phyloP scores from a whole-genome alignment of 2,797 vertebrate genomes.

The Heteromormyrus szaboi region DNA sequence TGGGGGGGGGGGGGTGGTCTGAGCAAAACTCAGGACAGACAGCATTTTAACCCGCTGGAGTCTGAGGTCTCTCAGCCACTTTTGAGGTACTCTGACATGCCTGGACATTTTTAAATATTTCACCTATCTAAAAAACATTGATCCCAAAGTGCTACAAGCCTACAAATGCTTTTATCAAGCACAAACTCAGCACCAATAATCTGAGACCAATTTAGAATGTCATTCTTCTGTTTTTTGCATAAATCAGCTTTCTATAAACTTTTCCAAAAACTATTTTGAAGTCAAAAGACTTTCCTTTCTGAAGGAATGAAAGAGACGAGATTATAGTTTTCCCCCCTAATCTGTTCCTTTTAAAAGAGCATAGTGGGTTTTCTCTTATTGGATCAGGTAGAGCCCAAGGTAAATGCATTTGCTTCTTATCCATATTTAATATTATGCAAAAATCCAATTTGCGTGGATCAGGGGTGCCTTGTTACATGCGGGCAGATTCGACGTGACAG shows the following conservation, averaged over 20 bases:
- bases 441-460: constrained; percentile 23
- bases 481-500: constrained; percentile 3
- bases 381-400: neutral
- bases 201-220: no score
- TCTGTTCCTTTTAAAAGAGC: neutral
- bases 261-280: no score
- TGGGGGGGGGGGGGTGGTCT: no score
- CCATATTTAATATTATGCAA: constrained; percentile 37
- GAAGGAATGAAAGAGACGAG: neutral
- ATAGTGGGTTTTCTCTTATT: neutral
- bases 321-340: neutral
- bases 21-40: neutral
- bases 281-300: neutral
- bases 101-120: no score
- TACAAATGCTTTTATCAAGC: no score
- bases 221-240: no score
- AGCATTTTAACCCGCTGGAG: neutral
- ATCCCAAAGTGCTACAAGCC: no score
- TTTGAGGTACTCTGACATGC: no score
- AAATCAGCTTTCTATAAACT: no score
- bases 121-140: no score
- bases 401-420: constrained; percentile 18
- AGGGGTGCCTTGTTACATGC: neutral
- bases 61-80: no score
- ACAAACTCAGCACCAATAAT: no score